Conservation (phyloP, 2,888 invertebrate species). For the Deroplatys truncata region DNA sequence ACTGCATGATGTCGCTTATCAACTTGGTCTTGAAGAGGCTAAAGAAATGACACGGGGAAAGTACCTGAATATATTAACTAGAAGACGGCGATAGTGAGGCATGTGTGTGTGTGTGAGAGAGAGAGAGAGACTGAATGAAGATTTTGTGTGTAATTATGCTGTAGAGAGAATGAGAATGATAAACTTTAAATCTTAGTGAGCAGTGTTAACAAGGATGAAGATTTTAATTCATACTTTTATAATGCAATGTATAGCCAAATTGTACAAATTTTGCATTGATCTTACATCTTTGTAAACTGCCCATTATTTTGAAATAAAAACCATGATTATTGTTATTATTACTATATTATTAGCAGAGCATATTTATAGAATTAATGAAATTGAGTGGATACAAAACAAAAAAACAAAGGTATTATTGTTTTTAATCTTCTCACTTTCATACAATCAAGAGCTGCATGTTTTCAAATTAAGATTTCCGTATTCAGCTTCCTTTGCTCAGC, state of each 20-base stretch:
- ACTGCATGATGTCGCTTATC: slow-evolving; percentile 90
- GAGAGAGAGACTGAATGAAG: background rate
- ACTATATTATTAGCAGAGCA: too few relatives aligned
- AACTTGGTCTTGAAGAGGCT: slow-evolving; percentile 89
- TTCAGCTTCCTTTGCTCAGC: too few relatives aligned
- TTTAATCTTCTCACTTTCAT: too few relatives aligned
- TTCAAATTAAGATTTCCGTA: too few relatives aligned
- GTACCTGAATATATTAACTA: slow-evolving; percentile 67
- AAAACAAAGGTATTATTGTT: too few relatives aligned
- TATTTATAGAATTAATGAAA: too few relatives aligned
- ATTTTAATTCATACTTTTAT: background rate
- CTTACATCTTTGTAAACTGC: background rate
- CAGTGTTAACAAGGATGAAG: background rate
- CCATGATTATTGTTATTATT: background rate
- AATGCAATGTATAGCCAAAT: background rate
- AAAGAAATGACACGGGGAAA: slow-evolving; percentile 96
- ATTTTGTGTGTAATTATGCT: background rate
- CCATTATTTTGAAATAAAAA: background rate
- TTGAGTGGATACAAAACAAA: too few relatives aligned
- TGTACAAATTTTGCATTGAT: background rate
- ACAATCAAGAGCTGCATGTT: too few relatives aligned
- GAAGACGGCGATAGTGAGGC: slow-evolving; percentile 4
- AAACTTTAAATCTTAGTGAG: background rate
- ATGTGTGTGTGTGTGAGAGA: background rate
- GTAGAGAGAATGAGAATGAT: background rate